A percentile compares a stretch with the other conserved stretches of the same genome.
Evolutionary conservation across 2,888 invertebrate species (phyloP).

Genomic region (Drosophila melanosoma): DNA sequence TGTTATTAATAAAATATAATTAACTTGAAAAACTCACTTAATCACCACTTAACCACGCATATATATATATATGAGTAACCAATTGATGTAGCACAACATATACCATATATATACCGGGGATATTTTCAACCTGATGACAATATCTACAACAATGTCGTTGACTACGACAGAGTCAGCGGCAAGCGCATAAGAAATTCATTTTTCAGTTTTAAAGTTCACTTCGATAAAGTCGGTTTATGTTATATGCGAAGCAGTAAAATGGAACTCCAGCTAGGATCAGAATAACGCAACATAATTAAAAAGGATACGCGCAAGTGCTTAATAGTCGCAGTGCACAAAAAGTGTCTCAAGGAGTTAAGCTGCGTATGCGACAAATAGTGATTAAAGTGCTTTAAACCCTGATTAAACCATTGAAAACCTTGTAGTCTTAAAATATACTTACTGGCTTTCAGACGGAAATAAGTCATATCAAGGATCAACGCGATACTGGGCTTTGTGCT

Average conservation of each 20-base stretch:
- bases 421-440: too few relatives aligned
- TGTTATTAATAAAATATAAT: too few relatives aligned
- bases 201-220: background rate
- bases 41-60: background rate
- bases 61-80: background rate
- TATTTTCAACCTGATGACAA: background rate
- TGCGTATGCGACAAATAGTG: too few relatives aligned
- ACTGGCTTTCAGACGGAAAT: too few relatives aligned
- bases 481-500: too few relatives aligned
- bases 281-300: background rate
- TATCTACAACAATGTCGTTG: background rate
- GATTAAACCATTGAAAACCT: background rate
- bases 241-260: background rate
- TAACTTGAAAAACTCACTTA: background rate
- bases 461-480: background rate
- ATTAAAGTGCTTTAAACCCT: background rate
- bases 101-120: too few relatives aligned
- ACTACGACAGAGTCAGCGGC: background rate
- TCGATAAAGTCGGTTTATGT: background rate
- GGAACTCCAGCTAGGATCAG: background rate
- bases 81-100: background rate
- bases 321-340: background rate
- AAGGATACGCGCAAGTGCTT: background rate
- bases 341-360: background rate
- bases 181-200: background rate